Evolutionary conservation across 2,888 invertebrate genomes (phyloP), one percentile per base, ranked within the genome.

Genomic region (Cantharis nigra): DNA sequence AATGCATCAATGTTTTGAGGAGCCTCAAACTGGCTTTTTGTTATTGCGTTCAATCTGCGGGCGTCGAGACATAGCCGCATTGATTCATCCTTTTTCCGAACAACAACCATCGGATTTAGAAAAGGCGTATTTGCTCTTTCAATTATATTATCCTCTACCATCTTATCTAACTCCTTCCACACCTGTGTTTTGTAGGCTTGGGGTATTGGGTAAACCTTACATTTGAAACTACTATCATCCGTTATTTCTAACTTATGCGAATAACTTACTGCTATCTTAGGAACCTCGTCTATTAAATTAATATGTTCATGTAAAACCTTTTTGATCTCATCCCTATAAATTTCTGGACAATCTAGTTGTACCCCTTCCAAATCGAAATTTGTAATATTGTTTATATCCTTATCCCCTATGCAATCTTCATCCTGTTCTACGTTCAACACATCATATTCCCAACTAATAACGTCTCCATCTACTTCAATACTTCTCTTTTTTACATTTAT

Each of bases 31-130:
- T 49, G 65, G 71, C 5, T 20, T 62, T 26, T 72, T 62, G 69
- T 76, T 9, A 16, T 14, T 7, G 2, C 16, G 26, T 71, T 76
- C 13, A 71, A 49, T 62, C 63, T 72, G 3, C 75, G 7, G 2
- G 72, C 76, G 28, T 72, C 72, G 5, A 72, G 18, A 28, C 72
- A 64, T 1, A 72, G 33, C 1, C 76, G 18, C 28, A 72, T 71
- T 3, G 7, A 16, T 4, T n/a, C 26, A 49, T 75, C 71, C 63
- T 71, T 71, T 11, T 75, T 75, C 14, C 49, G n/a, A 2, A 76
- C 63, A 10, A 73, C 70, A 10, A 76, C 73, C 13, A 76, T 9
- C 1, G 72, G 76, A 20, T 73, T 76, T 16, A 76, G 18, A 26
- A 28, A 76, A 13, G 9, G 11, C 23, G 73, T 72, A 3, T 7